Percentiles rank a stretch among this genome's conserved stretches.
These are phyloP conservation scores for Pseudachorutes palmiensis DNA, from an alignment of 1,140 invertebrate genomes.

Conservation along the genomic window DNA sequence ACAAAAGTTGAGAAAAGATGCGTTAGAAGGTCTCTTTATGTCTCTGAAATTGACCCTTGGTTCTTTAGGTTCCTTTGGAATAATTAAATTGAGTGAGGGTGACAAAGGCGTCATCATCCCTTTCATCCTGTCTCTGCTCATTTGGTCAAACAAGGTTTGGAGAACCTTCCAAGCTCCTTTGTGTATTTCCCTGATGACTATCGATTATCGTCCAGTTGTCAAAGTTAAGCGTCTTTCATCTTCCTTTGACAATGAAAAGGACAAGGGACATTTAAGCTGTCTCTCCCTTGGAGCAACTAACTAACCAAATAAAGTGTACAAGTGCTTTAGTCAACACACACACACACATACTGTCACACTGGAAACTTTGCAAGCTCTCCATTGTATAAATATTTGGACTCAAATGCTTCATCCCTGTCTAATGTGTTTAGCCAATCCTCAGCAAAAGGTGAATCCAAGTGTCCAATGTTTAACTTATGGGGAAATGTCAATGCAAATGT, in stretches of 20 bases:
- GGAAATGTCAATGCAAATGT: background rate
- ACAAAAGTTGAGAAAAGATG: no score
- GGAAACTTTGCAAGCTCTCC: background rate
- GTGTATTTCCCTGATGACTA: background rate
- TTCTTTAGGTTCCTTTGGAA: no score
- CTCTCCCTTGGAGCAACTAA: background rate
- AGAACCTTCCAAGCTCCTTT: background rate
- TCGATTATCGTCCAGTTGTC: background rate
- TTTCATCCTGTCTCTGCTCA: no score
- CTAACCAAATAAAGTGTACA: background rate
- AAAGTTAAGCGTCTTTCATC: background rate
- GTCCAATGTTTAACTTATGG: background rate
- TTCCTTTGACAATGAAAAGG: no score
- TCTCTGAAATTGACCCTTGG: no score
- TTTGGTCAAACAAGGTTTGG: no score
- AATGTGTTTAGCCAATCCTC: background rate
- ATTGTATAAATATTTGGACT: background rate
- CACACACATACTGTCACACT: no score
- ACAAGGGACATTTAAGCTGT: background rate
- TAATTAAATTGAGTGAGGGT: no score
- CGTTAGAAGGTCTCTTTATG: no score
- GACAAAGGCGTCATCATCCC: background rate
- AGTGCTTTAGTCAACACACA: background rate
- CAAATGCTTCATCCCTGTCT: background rate
- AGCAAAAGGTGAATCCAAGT: background rate